Base-by-base conservation (phyloP, 2,888 invertebrate genomes). In the Linnaemya tessellans region DNA sequence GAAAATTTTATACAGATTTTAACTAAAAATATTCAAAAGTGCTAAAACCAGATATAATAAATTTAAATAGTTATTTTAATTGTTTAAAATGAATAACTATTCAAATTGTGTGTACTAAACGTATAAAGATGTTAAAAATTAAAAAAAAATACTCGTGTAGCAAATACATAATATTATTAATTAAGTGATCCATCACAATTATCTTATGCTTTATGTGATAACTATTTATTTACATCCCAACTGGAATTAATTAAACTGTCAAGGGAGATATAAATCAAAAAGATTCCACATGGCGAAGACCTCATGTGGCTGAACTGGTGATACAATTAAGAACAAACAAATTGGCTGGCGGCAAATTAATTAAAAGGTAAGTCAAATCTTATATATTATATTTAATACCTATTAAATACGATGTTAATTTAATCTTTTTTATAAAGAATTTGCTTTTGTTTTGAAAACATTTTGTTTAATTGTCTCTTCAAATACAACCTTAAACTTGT, bases 151-250 rank as follows among this genome's bases (percentile, higher is more conserved):
- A 38, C 38, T 38, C n/a, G n/a, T 30, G 5, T 74, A 25, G 9
- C 18, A 62, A 38, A 25, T 73, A 46, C 1, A 25, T 15, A 54
- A 38, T 41, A 46, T 56, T 51, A 70, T 43, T 68, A 75, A 75
- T 75, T 75, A 70, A 46, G 67, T 70, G 70, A 70, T 75, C 56
- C 35, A 75, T 68, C 38, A 64, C 64, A 56, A 46, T 54, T 20
- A 15, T 18, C n/a, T 49, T 62, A 20, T 11, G 56, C 30, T 8
- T 25, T 11, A 35, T 51, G 15, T 56, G 30, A 56, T 56, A 56
- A 7, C 8, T 25, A 30, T 8, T 15, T 1, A 25, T 0, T 4
- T 22, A 58, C 22, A 58, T 10, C 30, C 10, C 38, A 60, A 62
- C 0, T 30, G 10, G 3, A 73, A 38, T 22, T 22, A 73, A 15